A percentile compares a stretch with the other conserved stretches of the same genome.
These are phyloP conservation scores for Tetragnatha versicolor DNA, from an alignment of 1,140 invertebrate species.

Conservation along the genomic window DNA sequence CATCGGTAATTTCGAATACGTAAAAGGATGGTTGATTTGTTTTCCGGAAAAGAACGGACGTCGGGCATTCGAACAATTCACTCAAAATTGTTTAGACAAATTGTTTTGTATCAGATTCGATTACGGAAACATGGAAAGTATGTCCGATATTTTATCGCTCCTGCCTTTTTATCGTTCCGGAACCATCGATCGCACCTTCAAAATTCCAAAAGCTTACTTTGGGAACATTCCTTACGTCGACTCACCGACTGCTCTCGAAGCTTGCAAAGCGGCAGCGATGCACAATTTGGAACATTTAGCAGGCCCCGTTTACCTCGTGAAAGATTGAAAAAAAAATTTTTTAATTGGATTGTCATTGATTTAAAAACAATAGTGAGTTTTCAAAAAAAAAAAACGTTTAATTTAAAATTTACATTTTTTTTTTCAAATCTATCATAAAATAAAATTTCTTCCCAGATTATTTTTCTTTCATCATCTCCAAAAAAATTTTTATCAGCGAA, in stretches of 20 bases:
- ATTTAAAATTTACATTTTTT: no score
- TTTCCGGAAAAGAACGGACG: not conserved
- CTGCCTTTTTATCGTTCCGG: not conserved
- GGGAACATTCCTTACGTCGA: not conserved
- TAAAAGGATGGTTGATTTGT: not conserved
- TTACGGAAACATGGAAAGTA: not conserved
- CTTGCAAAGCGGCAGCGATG: slow-evolving; percentile 8
- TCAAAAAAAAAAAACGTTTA: no score
- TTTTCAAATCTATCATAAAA: no score
- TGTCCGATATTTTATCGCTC: not conserved
- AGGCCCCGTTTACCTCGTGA: not conserved
- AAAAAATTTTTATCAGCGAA: no score
- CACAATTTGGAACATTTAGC: slow-evolving; percentile 13
- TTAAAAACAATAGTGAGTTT: no score
- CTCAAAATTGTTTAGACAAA: not conserved
- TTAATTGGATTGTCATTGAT: no score
- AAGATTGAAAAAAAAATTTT: not conserved
- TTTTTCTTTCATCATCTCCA: no score
- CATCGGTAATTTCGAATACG: not conserved
- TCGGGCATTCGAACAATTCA: not conserved
- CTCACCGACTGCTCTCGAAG: not conserved
- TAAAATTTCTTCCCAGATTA: no score
- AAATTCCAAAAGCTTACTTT: not conserved
- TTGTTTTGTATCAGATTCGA: not conserved
- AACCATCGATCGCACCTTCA: not conserved